Conservation (phyloP, 2,888 invertebrate genomes). For the Cheilosia vernalis region DNA sequence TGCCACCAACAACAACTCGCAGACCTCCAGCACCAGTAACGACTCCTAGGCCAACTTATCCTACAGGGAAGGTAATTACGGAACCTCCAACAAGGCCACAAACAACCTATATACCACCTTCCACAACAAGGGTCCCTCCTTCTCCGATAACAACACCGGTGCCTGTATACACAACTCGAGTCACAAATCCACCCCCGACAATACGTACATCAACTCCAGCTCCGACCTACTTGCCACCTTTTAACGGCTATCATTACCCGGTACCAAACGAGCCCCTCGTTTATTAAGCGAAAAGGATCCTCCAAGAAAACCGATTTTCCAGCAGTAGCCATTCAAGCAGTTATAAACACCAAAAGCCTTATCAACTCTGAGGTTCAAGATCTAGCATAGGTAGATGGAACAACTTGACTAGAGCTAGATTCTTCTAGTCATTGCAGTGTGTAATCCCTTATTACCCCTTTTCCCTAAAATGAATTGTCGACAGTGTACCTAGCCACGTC, state of each 20-base stretch:
- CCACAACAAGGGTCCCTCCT: background rate
- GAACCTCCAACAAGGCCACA: conserved; percentile 59
- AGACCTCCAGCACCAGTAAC: too few relatives aligned
- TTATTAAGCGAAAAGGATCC: conserved; percentile 77
- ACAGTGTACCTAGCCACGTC: conserved; percentile 45
- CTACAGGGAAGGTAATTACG: too few relatives aligned
- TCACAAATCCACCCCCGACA: conserved; percentile 30
- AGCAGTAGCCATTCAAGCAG: conserved; percentile 55
- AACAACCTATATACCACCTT: background rate
- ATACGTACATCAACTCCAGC: conserved; percentile 22
- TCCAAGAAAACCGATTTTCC: conserved; percentile 24
- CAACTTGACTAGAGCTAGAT: conserved; percentile 82
- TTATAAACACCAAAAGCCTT: conserved; percentile 58
- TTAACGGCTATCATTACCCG: conserved; percentile 80
- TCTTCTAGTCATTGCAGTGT: conserved; percentile 82
- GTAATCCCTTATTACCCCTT: conserved; percentile 41
- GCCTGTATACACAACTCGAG: background rate
- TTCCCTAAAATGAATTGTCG: conserved; percentile 55
- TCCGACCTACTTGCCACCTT: conserved; percentile 19
- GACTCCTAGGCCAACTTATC: conserved; percentile 17
- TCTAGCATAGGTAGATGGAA: conserved; percentile 80
- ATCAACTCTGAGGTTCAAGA: conserved; percentile 73
- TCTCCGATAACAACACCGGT: too few relatives aligned
- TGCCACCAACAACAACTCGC: too few relatives aligned
- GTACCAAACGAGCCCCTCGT: conserved; percentile 79